Base-by-base conservation (phyloP, 2,113 vertebrate genomes). In the Zosterops pallidus region DNA sequence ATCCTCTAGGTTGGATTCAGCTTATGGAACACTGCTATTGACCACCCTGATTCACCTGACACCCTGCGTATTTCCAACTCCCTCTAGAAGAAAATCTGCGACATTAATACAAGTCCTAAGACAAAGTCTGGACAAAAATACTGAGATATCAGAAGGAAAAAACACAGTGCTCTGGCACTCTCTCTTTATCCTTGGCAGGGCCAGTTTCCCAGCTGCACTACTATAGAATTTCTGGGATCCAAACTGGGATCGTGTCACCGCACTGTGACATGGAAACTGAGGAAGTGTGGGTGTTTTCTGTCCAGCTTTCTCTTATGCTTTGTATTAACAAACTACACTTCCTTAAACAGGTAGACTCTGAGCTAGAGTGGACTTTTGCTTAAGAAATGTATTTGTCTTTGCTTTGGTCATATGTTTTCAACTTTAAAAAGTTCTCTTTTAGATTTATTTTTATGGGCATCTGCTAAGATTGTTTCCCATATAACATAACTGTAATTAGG, bases 241-340 rank as follows among this genome's bases (percentile, higher is more conserved):
- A 17, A 67, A 24, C 5, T 55, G 60, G 15, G 28, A 44, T 44
- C 42, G 8, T 44, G 42, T 44, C 9, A 47, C 14, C 53, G n/a
- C 0, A 0, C 12, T 65, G 59, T n/a, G 42, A 57, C 39, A 46
- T 0, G 9, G 7, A 59, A 42, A 44, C 11, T 41, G 74, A 35
- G 25, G 14, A 39, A 60, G 3, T 8, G 64, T 9, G 9, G 3
- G 2, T 4, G 12, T 15, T 55, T 12, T 70, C 4, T 0, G 8
- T 12, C 4, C 41, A 52, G 24, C 22, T 20, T 65, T 39, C 18
- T 12, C 14, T 72, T 29, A 69, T 2, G 2, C 13, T 39, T 77
- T 69, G 6, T 24, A 42, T 19, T 56, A 86, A 77, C 28, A 46
- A 67, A 53, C 25, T 28, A 1, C 69, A 24, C 26, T 33, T n/a